Percentiles rank a stretch among this genome's conserved stretches.
These are phyloP conservation scores for Cyrtorhinus lividipennis DNA, from an alignment of 1,140 invertebrate species.

Conservation along the genomic window DNA sequence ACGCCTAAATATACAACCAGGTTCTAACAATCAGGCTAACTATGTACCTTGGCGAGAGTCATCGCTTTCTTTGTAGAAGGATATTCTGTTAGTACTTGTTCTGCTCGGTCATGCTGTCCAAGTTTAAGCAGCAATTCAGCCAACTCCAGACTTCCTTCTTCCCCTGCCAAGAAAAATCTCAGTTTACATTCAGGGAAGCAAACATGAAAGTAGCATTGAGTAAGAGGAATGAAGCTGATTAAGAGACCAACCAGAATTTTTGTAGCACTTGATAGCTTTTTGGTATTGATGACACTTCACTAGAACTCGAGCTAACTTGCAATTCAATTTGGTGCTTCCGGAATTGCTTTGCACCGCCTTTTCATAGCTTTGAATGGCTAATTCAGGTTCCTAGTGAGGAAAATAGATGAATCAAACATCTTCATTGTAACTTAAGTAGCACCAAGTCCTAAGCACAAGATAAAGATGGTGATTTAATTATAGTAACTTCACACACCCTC, in stretches of 20 bases:
- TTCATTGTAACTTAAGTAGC: no score
- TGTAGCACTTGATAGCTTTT: slow-evolving; percentile 86
- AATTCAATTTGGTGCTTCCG: slow-evolving; percentile 59
- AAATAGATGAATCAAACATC: no score
- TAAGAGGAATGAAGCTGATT: no score
- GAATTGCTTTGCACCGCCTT: slow-evolving; percentile 70
- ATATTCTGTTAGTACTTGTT: slow-evolving; percentile 45
- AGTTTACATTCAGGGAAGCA: no score
- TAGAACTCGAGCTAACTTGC: slow-evolving; percentile 79
- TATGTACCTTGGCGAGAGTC: slow-evolving; percentile 25
- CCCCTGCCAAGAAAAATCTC: slow-evolving; percentile 24
- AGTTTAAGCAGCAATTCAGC: slow-evolving; percentile 75
- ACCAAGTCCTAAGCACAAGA: no score
- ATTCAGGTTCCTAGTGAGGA: slow-evolving; percentile 54
- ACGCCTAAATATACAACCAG: no score
- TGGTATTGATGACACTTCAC: slow-evolving; percentile 87
- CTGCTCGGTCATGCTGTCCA: slow-evolving; percentile 76
- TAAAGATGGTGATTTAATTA: no score
- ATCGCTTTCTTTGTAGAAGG: slow-evolving; percentile 23
- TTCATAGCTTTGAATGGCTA: slow-evolving; percentile 71
- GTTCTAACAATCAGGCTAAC: no score
- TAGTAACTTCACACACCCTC: no score
- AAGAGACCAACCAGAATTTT: slow-evolving; percentile 42
- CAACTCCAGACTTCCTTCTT: slow-evolving; percentile 49
- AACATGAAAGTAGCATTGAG: no score